Conservation (phyloP, 2,113 vertebrate species). For the Myodes glareolus region DNA sequence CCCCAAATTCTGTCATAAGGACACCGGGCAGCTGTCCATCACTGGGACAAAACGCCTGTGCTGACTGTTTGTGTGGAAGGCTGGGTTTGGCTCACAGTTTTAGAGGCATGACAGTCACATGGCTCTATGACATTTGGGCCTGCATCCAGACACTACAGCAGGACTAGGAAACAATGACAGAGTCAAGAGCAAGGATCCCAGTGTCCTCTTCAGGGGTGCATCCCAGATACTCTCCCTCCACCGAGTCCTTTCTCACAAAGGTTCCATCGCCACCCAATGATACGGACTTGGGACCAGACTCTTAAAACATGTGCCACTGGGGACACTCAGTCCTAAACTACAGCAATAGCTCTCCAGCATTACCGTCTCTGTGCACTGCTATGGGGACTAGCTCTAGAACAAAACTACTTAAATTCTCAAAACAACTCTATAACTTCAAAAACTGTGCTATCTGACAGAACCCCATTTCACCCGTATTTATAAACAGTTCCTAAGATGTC, state of each 20-base stretch:
- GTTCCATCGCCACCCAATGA: background rate
- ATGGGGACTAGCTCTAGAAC: background rate
- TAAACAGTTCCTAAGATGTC: background rate
- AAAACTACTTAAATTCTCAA: background rate
- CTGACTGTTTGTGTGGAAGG: background rate
- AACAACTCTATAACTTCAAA: background rate
- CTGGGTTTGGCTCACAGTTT: background rate
- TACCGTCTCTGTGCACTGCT: background rate
- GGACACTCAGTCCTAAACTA: too few species aligned
- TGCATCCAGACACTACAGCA: background rate
- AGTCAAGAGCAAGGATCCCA: background rate
- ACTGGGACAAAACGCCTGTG: background rate
- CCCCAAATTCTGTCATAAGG: background rate
- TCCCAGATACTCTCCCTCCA: background rate
- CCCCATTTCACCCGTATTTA: background rate
- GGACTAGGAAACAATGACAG: background rate
- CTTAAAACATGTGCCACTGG: background rate
- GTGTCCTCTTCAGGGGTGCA: background rate
- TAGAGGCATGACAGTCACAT: background rate
- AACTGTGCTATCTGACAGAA: background rate
- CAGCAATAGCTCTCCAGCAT: background rate
- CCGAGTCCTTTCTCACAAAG: background rate
- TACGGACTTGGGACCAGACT: background rate
- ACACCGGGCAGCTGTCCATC: background rate
- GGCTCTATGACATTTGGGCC: background rate